phyloP scores from a whole-genome alignment of 2,888 invertebrate species.

The Vandiemenella viatica region DNA sequence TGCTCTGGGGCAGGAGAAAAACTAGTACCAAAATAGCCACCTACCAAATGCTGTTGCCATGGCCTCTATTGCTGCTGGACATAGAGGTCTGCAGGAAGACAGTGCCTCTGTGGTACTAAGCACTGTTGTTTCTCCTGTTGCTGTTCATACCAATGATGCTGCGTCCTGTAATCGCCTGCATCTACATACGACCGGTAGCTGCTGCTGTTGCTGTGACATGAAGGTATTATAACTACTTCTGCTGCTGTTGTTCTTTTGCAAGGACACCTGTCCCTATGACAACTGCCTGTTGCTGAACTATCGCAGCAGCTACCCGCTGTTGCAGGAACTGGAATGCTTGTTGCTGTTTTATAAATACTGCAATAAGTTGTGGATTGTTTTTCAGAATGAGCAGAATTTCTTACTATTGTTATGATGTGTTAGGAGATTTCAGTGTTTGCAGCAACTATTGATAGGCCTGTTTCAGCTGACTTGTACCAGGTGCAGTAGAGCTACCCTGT shows the following conservation, averaged over 20 bases:
- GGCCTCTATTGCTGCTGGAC: constrained; percentile 34
- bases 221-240: constrained; percentile 25
- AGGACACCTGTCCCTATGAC: constrained; percentile 22
- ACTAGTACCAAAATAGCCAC: constrained; percentile 8
- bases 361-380: constrained; percentile 88
- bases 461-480: constrained; percentile 28
- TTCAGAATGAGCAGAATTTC: constrained; percentile 79
- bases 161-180: constrained; percentile 20
- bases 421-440: constrained; percentile 78
- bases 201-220: constrained; percentile 22
- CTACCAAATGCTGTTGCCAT: constrained; percentile 8
- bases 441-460: constrained; percentile 73
- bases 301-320: constrained; percentile 26
- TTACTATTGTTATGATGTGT: constrained; percentile 81
- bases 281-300: constrained; percentile 30
- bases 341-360: constrained; percentile 82
- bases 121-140: constrained; percentile 28
- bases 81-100: constrained; percentile 39
- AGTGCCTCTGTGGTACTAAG: constrained; percentile 16
- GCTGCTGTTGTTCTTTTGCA: constrained; percentile 24
- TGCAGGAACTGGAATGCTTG: constrained; percentile 35
- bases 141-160: constrained; percentile 19
- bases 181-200: constrained; percentile 22
- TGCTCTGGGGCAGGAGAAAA: constrained; percentile 6
- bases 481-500: constrained; percentile 2